phyloP scores from a whole-genome alignment of 1,140 invertebrate genomes.

The silkworm (Bombyx mori) region DNA sequence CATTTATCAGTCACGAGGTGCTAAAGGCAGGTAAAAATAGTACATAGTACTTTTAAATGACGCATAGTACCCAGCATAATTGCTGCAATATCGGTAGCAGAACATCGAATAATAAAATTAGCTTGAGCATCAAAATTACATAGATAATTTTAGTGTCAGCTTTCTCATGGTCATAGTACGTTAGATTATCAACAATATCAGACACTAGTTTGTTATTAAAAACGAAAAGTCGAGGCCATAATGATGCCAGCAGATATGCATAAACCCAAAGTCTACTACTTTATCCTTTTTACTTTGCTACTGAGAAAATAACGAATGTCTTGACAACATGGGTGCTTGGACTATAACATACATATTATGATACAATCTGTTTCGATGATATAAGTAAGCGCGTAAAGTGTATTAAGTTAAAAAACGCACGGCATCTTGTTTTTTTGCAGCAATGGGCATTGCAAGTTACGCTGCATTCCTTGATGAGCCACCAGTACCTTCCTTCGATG shows the following conservation, averaged over 20 bases:
- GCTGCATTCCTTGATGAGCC: constrained; percentile 10
- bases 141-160: no score
- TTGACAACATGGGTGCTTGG: neutral
- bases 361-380: neutral
- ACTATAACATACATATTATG: neutral
- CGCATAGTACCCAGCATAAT: no score
- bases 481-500: constrained; percentile 14
- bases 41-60: no score
- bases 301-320: neutral
- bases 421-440: constrained; percentile 13
- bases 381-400: neutral
- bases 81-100: no score
- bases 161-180: no score
- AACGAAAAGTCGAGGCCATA: no score
- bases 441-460: constrained; percentile 13
- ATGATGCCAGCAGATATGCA: neutral
- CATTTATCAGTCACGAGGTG: no score
- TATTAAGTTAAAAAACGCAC: neutral
- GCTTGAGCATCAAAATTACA: no score
- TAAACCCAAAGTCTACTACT: neutral
- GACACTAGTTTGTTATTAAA: no score
- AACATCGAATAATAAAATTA: no score
- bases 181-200: no score
- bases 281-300: neutral
- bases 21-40: no score